phyloP scores from a whole-genome alignment of 1,140 invertebrate species.

The Sminthurinus signatus region DNA sequence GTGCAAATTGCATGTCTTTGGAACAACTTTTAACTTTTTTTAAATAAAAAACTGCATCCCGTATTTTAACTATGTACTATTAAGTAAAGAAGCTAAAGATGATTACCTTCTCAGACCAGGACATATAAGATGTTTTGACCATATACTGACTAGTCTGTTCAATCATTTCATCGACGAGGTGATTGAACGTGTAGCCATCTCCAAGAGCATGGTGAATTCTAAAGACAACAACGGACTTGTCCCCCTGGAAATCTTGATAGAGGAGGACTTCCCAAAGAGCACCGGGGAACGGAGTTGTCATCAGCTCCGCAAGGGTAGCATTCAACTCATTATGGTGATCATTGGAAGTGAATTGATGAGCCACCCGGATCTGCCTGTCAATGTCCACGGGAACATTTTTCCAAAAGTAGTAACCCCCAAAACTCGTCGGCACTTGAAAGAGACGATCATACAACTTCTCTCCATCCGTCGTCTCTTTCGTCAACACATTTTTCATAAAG shows the following conservation, averaged over 20 bases:
- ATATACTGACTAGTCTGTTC: conserved; percentile 28
- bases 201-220: conserved; percentile 38
- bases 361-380: conserved; percentile 14
- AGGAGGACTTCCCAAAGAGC: conserved; percentile 32
- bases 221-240: conserved; percentile 31
- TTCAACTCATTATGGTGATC: conserved; percentile 32
- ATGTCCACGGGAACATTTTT: conserved; percentile 21
- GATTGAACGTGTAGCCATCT: conserved; percentile 40
- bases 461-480: conserved; percentile 12
- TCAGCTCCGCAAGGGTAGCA: conserved; percentile 12
- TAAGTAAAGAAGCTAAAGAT: too few relatives aligned
- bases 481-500: conserved; percentile 18
- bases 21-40: too few relatives aligned
- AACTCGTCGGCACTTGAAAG: conserved; percentile 21
- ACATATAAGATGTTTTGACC: conserved; percentile 19
- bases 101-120: conserved; percentile 12
- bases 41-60: too few relatives aligned
- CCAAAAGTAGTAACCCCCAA: conserved; percentile 38
- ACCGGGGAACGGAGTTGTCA: conserved; percentile 22
- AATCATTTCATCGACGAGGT: conserved; percentile 34
- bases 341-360: conserved; percentile 18
- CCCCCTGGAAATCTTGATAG: conserved; percentile 17
- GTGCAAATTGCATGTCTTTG: too few relatives aligned
- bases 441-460: conserved; percentile 25
- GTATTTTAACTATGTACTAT: too few relatives aligned